phyloP scores from a whole-genome alignment of 2,797 vertebrate species.

The Molossus alvarezi region DNA sequence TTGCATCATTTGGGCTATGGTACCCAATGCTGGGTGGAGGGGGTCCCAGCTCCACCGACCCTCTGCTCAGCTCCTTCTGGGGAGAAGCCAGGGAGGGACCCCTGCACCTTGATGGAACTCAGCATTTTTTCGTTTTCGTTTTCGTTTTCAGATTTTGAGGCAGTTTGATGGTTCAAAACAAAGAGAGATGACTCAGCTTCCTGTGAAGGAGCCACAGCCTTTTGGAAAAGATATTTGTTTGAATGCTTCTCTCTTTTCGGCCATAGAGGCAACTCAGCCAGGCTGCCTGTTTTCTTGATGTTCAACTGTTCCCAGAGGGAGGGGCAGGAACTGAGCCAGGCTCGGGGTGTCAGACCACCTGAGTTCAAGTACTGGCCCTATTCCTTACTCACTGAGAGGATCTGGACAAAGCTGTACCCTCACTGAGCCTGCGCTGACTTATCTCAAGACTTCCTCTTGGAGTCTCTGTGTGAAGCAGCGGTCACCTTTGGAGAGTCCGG shows the following conservation, averaged over 20 bases:
- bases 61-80: background rate
- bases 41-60: accelerated
- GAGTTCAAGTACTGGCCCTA: background rate
- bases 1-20: background rate
- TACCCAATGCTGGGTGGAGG: accelerated
- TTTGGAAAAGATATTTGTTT: conserved; percentile 58
- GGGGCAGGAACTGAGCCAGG: background rate
- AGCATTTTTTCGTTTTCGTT: conserved; percentile 52
- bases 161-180: conserved; percentile 66
- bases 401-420: background rate
- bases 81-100: background rate
- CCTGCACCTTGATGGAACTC: background rate
- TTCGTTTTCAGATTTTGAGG: conserved; percentile 57
- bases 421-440: background rate
- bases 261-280: background rate
- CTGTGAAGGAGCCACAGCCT: conserved; percentile 70
- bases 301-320: background rate
- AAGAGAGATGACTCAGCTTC: conserved; percentile 85
- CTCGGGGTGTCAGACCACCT: background rate
- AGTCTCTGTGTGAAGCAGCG: background rate
- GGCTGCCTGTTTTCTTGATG: background rate
- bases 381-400: background rate
- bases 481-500: background rate
- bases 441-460: background rate
- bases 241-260: background rate